A percentile compares a stretch with the other conserved stretches of the same genome.
These are phyloP conservation scores for Thryonomys swinderianus DNA, from an alignment of 2,113 vertebrate genomes.

Conservation along the genomic window DNA sequence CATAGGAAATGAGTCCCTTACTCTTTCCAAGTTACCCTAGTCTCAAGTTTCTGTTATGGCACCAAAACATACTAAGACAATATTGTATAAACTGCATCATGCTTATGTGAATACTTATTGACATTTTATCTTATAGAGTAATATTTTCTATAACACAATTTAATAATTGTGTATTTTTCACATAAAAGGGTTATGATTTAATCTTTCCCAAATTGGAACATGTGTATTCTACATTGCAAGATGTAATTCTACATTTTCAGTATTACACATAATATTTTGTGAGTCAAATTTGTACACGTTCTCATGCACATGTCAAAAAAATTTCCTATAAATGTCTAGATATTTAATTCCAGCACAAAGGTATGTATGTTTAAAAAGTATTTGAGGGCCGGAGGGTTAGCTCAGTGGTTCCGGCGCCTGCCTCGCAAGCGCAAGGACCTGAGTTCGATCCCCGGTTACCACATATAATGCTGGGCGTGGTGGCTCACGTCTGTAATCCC, in stretches of 20 bases:
- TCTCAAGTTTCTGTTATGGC: neutral
- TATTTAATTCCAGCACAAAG: neutral
- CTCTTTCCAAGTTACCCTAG: neutral
- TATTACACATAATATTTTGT: conserved; percentile 31
- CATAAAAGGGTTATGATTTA: neutral
- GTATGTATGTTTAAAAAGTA: neutral
- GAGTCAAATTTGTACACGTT: neutral
- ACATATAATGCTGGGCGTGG: too few relatives aligned
- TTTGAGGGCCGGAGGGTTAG: too few relatives aligned
- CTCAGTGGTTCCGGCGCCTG: too few relatives aligned
- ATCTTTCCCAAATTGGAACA: neutral
- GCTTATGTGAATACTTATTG: neutral
- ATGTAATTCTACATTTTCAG: conserved; percentile 8
- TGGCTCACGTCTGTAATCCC: too few relatives aligned
- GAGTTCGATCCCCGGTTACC: too few relatives aligned
- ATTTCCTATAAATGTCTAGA: neutral
- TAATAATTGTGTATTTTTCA: conserved; percentile 37
- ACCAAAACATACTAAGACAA: neutral
- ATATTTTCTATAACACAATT: conserved; percentile 35
- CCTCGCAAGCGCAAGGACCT: too few relatives aligned
- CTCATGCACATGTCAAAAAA: neutral
- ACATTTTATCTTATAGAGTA: neutral
- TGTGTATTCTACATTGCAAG: too few relatives aligned
- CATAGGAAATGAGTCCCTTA: neutral
- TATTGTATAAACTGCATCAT: neutral